Conservation (phyloP, 2,797 vertebrate genomes). For the Antrozous pallidus region DNA sequence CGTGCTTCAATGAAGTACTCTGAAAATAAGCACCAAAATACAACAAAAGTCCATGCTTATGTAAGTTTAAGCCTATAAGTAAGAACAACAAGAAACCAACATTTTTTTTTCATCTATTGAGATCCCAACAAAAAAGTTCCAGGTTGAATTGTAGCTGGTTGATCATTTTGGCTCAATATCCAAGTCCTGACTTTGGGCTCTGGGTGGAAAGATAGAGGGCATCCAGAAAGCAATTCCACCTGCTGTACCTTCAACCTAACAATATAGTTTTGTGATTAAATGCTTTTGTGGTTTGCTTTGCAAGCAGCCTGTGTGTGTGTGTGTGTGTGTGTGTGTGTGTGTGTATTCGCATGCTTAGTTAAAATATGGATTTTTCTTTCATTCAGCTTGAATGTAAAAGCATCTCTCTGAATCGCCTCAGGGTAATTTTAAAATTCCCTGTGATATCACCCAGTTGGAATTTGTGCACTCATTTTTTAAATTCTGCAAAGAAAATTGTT, state of each 20-base stretch:
- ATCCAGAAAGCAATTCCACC: slow-evolving; percentile 23
- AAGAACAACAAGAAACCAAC: background rate
- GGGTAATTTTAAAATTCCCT: slow-evolving; percentile 65
- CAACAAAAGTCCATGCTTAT: background rate
- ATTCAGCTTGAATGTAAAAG: slow-evolving; percentile 60
- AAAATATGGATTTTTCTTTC: slow-evolving; percentile 68
- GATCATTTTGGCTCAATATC: background rate
- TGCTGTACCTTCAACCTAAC: slow-evolving; percentile 13
- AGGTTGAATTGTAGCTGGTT: background rate
- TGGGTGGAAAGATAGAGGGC: background rate
- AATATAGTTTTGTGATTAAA: slow-evolving; percentile 58
- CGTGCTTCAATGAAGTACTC: background rate
- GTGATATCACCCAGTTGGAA: slow-evolving; percentile 66
- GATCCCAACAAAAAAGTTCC: background rate
- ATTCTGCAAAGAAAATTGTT: slow-evolving; percentile 70
- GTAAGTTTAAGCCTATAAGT: slow-evolving; percentile 45
- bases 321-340: background rate
- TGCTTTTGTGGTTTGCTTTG: background rate
- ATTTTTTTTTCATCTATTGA: background rate
- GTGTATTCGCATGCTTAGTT: background rate
- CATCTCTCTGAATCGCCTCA: slow-evolving; percentile 33
- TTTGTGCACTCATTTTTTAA: slow-evolving; percentile 65
- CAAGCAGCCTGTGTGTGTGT: background rate
- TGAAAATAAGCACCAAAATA: slow-evolving; percentile 14
- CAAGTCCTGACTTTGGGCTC: background rate